Conservation (phyloP, 2,113 vertebrate species). For the Ochotona curzoniae region DNA sequence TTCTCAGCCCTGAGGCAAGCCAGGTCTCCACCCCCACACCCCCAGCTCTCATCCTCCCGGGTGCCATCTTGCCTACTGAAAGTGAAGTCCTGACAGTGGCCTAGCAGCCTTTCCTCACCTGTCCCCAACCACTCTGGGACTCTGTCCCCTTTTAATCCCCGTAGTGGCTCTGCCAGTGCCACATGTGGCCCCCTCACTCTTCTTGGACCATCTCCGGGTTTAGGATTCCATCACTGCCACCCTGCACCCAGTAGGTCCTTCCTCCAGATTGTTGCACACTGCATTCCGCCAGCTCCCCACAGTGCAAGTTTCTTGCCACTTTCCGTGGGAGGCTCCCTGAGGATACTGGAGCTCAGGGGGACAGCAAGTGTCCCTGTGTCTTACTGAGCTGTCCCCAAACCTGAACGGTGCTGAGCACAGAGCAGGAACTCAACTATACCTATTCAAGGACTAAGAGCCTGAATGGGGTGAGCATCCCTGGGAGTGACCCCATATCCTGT, state of each 20-base stretch:
- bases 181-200: background rate
- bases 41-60: background rate
- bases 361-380: background rate
- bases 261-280: background rate
- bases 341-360: background rate
- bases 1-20: background rate
- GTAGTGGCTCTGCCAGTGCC: too few species aligned
- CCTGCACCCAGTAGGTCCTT: background rate
- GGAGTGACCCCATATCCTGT: background rate
- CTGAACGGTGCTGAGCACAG: background rate
- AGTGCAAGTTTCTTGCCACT: background rate
- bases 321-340: background rate
- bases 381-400: background rate
- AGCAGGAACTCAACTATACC: background rate
- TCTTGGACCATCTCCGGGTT: background rate
- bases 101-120: background rate
- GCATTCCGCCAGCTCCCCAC: background rate
- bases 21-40: background rate
- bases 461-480: background rate
- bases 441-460: background rate
- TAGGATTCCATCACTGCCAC: background rate
- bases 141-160: accelerated
- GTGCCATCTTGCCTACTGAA: background rate
- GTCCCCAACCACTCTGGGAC: background rate
- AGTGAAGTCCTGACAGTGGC: background rate